Evolutionary conservation across 92 coral and sea anemone species (phyloP).

Genomic region (Heteractis magnifica): DNA sequence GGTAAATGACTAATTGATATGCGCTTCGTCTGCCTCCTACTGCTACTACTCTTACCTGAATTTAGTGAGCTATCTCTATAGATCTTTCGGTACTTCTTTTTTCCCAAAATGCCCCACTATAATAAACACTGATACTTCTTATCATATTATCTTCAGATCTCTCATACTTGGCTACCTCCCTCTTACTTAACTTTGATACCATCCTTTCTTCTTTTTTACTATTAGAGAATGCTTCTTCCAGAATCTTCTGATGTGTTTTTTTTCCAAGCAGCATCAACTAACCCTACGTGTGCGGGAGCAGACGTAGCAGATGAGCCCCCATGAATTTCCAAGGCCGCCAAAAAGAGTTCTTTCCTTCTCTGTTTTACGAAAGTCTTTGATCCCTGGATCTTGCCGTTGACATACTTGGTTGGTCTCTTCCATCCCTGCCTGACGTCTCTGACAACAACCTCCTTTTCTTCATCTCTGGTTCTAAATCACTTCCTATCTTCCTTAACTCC

Average conservation of each 20-base stretch:
- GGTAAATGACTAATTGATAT: constrained; percentile 25
- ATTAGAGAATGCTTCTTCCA: too few relatives aligned
- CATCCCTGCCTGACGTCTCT: neutral
- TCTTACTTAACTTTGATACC: too few relatives aligned
- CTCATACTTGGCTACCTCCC: too few relatives aligned
- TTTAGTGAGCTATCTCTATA: constrained; percentile 27
- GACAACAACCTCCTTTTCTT: neutral
- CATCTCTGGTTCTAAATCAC: neutral
- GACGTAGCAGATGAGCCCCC: constrained; percentile 36
- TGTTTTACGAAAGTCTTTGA: neutral
- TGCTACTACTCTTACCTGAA: neutral
- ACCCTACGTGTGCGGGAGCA: constrained; percentile 52
- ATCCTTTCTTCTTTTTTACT: too few relatives aligned
- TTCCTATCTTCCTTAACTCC: neutral
- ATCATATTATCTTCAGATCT: too few relatives aligned
- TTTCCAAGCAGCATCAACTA: too few relatives aligned
- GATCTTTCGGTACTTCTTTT: constrained; percentile 46
- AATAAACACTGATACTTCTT: too few relatives aligned
- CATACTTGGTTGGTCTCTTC: neutral
- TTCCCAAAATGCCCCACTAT: constrained; percentile 45
- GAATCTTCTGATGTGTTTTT: too few relatives aligned
- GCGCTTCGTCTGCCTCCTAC: constrained; percentile 42
- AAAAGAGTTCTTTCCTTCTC: constrained; percentile 29
- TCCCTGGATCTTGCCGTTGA: neutral
- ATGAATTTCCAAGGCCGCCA: constrained; percentile 41